These are phyloP conservation scores for Ancistrus triradiatus DNA, from an alignment of 2,113 vertebrate species.

Conservation along the genomic window DNA sequence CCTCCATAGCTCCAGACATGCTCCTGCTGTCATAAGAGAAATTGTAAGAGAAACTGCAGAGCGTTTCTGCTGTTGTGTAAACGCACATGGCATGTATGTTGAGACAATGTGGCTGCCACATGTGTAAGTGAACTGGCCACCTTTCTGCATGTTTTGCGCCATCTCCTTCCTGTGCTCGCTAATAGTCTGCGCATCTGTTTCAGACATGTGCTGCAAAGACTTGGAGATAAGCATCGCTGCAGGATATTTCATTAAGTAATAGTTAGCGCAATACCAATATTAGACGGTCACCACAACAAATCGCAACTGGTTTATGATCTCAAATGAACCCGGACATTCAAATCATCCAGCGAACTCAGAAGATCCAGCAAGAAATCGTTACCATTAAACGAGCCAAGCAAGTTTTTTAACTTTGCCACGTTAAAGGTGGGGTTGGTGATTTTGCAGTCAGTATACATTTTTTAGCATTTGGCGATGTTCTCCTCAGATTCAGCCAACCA, in stretches of 20 bases:
- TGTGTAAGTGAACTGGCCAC: constrained; percentile 29
- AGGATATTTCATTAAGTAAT: not conserved
- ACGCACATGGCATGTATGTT: constrained; percentile 6
- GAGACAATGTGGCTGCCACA: constrained; percentile 27
- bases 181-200: not conserved
- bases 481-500: no score
- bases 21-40: not conserved
- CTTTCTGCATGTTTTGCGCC: constrained; percentile 31
- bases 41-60: not conserved
- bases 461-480: no score
- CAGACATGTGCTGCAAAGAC: not conserved
- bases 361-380: no score
- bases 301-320: no score
- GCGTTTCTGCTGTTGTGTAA: not conserved
- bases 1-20: no score
- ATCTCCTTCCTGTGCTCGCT: constrained; percentile 26
- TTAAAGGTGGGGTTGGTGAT: no score
- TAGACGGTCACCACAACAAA: no score
- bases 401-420: no score
- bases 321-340: no score
- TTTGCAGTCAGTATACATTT: no score
- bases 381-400: no score
- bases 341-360: no score
- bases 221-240: not conserved
- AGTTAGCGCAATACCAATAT: not conserved